Conservation (phyloP, 2,888 invertebrate species). For the Incurvaria masculella region DNA sequence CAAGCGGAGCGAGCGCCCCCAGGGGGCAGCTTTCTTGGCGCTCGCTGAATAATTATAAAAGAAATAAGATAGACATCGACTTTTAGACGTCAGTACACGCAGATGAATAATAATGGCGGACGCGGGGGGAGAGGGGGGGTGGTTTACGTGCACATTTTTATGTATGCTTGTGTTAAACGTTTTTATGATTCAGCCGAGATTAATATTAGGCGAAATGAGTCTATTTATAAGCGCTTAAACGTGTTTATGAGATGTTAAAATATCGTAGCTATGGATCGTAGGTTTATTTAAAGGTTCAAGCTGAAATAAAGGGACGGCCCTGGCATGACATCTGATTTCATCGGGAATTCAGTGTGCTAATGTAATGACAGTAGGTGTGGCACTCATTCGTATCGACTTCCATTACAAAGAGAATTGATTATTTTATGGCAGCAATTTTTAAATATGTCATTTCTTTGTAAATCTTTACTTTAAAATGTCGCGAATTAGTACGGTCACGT, state of each 20-base stretch:
- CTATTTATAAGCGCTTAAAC: neutral
- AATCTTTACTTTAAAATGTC: no score
- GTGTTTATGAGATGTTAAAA: neutral
- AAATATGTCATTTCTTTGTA: no score
- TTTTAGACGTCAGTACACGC: conserved; percentile 45
- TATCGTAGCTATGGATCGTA: no score
- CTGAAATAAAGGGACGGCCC: no score
- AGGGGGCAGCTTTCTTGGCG: conserved; percentile 24
- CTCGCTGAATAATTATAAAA: conserved; percentile 54
- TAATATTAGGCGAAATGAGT: neutral
- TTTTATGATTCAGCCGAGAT: neutral
- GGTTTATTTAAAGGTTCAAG: no score
- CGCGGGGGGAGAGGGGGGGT: neutral
- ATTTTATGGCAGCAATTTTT: no score
- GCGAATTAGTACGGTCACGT: no score
- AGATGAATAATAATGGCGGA: conserved; percentile 52
- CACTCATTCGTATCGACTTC: no score
- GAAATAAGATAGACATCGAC: conserved; percentile 58
- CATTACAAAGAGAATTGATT: no score
- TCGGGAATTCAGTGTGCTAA: no score
- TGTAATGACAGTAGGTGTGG: no score
- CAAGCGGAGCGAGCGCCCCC: conserved; percentile 20
- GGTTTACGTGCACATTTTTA: neutral
- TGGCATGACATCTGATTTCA: no score
- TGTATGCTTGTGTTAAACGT: neutral